Evolutionary conservation across 2,113 vertebrate genomes (phyloP).

Genomic region (Monarcha castaneiventris): DNA sequence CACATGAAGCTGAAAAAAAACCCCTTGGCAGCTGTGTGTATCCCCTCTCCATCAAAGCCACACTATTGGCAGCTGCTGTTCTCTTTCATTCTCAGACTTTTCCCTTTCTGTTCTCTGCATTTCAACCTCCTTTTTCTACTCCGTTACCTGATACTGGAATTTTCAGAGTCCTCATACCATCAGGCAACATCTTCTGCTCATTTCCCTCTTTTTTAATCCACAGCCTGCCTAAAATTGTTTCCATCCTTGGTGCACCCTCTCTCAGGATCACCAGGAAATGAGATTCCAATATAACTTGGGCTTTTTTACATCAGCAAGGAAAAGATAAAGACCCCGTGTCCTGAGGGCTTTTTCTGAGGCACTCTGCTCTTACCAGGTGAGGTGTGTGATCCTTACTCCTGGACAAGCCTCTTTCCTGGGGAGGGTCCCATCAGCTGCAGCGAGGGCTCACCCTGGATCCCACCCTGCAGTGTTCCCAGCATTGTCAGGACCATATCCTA

Average conservation of each 20-base stretch:
- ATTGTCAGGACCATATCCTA: not conserved
- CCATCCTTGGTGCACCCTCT: not conserved
- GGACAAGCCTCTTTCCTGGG: not conserved
- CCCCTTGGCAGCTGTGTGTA: not conserved
- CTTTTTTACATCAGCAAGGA: not conserved
- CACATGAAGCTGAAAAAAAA: not conserved
- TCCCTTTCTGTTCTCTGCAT: not conserved
- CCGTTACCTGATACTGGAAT: not conserved
- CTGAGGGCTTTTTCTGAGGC: not conserved
- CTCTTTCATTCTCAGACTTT: not conserved
- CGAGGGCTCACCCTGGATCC: not conserved
- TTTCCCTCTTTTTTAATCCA: not conserved
- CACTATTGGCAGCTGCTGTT: not conserved
- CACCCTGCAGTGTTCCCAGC: not conserved
- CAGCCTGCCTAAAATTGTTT: not conserved
- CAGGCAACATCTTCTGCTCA: not conserved
- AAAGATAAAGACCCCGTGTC: not conserved
- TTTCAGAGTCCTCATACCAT: not conserved
- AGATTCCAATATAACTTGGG: not conserved
- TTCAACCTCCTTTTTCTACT: not conserved
- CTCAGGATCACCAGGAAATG: not conserved
- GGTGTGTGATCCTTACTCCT: not conserved
- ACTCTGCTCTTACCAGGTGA: not conserved
- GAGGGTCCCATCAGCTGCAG: not conserved
- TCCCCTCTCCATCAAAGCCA: slow-evolving; percentile 25